Evolutionary conservation across 2,888 invertebrate species (phyloP).

Genomic region (Philaethria dido): DNA sequence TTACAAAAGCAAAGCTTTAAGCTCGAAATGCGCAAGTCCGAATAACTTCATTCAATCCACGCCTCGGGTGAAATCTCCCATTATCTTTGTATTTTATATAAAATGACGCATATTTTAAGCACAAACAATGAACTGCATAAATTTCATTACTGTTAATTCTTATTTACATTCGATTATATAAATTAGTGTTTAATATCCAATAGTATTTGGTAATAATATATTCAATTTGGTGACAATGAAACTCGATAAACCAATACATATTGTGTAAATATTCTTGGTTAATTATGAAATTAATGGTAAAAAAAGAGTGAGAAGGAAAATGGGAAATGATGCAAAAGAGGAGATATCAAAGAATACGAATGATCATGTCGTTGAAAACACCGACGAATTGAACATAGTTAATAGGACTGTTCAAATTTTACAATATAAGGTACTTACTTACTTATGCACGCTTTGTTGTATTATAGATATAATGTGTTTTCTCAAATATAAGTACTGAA

Average conservation of each 20-base stretch:
- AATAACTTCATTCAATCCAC: slow-evolving; percentile 80
- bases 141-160: neutral
- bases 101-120: slow-evolving; percentile 50
- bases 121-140: slow-evolving; percentile 37
- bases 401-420: slow-evolving; percentile 64
- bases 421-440: slow-evolving; percentile 74
- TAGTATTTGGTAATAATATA: slow-evolving; percentile 11
- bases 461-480: slow-evolving; percentile 29
- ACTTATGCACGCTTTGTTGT: no score
- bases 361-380: slow-evolving; percentile 60
- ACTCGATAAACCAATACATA: slow-evolving; percentile 33
- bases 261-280: slow-evolving; percentile 50
- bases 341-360: slow-evolving; percentile 72
- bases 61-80: slow-evolving; percentile 62
- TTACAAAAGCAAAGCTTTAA: slow-evolving; percentile 25
- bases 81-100: slow-evolving; percentile 57
- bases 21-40: slow-evolving; percentile 73
- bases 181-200: slow-evolving; percentile 2
- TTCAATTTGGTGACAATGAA: slow-evolving; percentile 44
- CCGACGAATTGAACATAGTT: slow-evolving; percentile 65
- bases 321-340: slow-evolving; percentile 80
- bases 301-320: slow-evolving; percentile 67
- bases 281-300: slow-evolving; percentile 60
- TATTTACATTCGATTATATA: slow-evolving; percentile 13
- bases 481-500: slow-evolving; percentile 39